phyloP scores from a whole-genome alignment of 1,140 invertebrate species.

The Mactra quadrangularis region DNA sequence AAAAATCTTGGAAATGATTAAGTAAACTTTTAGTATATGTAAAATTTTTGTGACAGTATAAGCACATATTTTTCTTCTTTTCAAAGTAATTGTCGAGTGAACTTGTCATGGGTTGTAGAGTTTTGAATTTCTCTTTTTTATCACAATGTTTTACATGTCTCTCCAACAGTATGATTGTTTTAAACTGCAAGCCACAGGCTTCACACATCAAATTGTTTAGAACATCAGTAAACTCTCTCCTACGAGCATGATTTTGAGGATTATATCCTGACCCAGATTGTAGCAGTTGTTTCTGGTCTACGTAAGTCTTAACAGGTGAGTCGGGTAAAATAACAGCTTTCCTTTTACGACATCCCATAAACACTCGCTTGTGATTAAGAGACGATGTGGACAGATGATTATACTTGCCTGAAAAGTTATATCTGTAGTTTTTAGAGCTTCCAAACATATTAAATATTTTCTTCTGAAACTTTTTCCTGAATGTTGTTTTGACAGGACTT shows the following conservation, averaged over 20 bases:
- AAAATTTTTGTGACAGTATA: constrained; percentile 75
- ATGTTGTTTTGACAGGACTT: constrained; percentile 34
- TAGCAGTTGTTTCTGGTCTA: constrained; percentile 44
- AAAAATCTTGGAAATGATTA: constrained; percentile 73
- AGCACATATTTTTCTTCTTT: constrained; percentile 68
- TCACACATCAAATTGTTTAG: constrained; percentile 77
- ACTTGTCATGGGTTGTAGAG: constrained; percentile 62
- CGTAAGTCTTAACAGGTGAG: constrained; percentile 49
- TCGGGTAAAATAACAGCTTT: constrained; percentile 55
- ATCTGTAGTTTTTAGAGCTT: not conserved
- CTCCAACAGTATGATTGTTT: constrained; percentile 76
- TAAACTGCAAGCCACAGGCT: constrained; percentile 75
- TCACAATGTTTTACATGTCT: constrained; percentile 75
- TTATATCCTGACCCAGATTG: constrained; percentile 72
- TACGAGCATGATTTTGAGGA: constrained; percentile 73
- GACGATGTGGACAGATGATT: not conserved
- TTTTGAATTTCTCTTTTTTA: constrained; percentile 75
- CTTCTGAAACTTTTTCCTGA: constrained; percentile 46
- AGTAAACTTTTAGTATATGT: constrained; percentile 74
- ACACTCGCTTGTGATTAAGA: constrained; percentile 42
- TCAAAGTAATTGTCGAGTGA: constrained; percentile 40
- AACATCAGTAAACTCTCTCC: constrained; percentile 72
- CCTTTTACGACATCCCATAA: constrained; percentile 52
- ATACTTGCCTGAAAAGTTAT: not conserved
- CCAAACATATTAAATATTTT: constrained; percentile 53